Evolutionary conservation across 2,113 vertebrate species (phyloP).

Genomic region (Hipposideros armiger): DNA sequence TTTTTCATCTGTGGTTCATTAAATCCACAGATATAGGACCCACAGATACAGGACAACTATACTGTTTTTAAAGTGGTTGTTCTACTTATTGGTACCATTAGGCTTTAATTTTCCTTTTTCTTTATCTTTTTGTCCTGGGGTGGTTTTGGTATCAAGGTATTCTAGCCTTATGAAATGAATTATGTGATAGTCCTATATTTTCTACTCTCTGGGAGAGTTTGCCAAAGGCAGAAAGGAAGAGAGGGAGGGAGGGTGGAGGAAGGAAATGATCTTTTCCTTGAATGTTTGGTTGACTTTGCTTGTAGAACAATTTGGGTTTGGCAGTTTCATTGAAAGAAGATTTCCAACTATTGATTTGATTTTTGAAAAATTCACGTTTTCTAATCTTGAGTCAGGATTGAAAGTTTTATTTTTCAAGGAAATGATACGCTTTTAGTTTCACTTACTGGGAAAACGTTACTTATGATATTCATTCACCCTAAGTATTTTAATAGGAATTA

Average conservation of each 20-base stretch:
- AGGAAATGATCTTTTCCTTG: not conserved
- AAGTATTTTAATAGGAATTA: slow-evolving; percentile 10
- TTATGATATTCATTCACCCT: not conserved
- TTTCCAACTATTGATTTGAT: not conserved
- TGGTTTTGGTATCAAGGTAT: not conserved
- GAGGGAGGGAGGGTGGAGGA: not conserved
- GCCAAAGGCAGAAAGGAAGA: not conserved
- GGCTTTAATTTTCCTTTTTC: not conserved
- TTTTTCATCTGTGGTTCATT: no score
- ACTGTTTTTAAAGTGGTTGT: not conserved
- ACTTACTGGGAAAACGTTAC: not conserved
- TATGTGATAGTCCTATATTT: not conserved
- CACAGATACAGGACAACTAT: not conserved
- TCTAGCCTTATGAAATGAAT: not conserved
- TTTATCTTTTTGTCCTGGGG: not conserved
- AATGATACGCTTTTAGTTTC: not conserved
- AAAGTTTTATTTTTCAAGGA: not conserved
- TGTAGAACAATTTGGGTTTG: not conserved
- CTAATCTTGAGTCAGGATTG: not conserved
- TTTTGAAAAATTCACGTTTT: not conserved
- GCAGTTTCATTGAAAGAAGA: not conserved
- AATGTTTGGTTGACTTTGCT: not conserved
- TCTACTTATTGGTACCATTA: no score
- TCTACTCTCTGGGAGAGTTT: not conserved
- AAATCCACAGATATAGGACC: not conserved